Evolutionary conservation across 2,113 vertebrate species (phyloP).

Genomic region (Tachysurus fulvidraco): DNA sequence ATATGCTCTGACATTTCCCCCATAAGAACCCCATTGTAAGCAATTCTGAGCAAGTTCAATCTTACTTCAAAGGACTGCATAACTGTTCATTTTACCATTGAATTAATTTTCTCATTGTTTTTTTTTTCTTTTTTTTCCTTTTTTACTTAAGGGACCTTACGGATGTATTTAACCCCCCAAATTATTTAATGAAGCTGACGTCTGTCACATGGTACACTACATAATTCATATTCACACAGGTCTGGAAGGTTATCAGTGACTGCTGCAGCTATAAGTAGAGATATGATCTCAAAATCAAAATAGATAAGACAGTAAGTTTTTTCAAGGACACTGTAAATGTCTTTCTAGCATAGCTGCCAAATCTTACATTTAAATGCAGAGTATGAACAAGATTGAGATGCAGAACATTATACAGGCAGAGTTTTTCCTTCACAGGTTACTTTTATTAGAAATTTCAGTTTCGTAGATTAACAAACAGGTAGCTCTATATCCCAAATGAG

Average conservation of each 20-base stretch:
- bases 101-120: background rate
- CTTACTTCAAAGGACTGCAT: background rate
- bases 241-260: background rate
- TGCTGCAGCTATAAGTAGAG: background rate
- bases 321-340: background rate
- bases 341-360: background rate
- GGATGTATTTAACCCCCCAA: background rate
- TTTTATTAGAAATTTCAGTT: background rate
- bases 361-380: background rate
- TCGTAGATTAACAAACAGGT: background rate
- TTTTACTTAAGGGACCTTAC: background rate
- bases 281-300: background rate
- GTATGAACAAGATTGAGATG: background rate
- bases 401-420: background rate
- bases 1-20: background rate
- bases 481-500: background rate
- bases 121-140: no score
- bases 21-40: background rate
- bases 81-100: background rate
- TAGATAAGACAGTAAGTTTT: background rate
- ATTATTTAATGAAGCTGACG: background rate
- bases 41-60: background rate
- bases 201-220: background rate
- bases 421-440: background rate
- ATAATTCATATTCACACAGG: background rate